Evolutionary conservation across 2,888 invertebrate species (phyloP), one percentile per base, ranked within the genome.

Genomic region (Nowickia ferox): DNA sequence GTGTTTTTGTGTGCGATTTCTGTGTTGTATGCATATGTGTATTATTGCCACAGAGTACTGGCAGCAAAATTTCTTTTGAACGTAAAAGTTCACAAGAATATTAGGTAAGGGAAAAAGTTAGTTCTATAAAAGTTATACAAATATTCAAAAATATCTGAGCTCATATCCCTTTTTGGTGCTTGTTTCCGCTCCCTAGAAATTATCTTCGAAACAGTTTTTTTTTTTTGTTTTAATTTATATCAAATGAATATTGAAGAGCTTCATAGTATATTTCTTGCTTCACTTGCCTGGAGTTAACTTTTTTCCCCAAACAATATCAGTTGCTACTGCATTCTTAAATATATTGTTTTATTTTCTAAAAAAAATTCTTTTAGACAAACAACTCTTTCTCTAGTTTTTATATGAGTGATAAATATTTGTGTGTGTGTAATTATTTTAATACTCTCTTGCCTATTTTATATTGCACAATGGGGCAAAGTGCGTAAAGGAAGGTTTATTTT

Each of bases 331-430:
- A 8, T 66, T 71, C 40, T 48, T 9, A 38, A 44, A 46, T 53
- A 44, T 68, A 63, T 11, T 55, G 38, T 65, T 72, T 71, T 72
- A n/a, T 71, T 69, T 63, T 51, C 53, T 15, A 66, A 66, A 71
- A 72, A 15, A 44, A 76, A 53, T 59, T 8, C 44, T 77, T 72
- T 77, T 66, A 72, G 57, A 46, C 30, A 44, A 72, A 75, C 71
- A 55, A 80, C 72, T 66, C 40, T 57, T 72, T 82, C 69, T 69
- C 40, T 76, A 19, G 22, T 81, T 66, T 66, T 68, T 74, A 72
- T 77, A 72, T 51, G 65, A 72, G 65, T 66, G 71, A 83, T 77
- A 77, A 77, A 77, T 66, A 83, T 83, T 66, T 72, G 44, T 77
- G 8, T 55, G 10, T 51, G 17, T 66, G 15, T 17, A 22, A 72